Evolutionary conservation across 2,797 vertebrate species (phyloP).

Genomic region (Heteromormyrus szaboi): DNA sequence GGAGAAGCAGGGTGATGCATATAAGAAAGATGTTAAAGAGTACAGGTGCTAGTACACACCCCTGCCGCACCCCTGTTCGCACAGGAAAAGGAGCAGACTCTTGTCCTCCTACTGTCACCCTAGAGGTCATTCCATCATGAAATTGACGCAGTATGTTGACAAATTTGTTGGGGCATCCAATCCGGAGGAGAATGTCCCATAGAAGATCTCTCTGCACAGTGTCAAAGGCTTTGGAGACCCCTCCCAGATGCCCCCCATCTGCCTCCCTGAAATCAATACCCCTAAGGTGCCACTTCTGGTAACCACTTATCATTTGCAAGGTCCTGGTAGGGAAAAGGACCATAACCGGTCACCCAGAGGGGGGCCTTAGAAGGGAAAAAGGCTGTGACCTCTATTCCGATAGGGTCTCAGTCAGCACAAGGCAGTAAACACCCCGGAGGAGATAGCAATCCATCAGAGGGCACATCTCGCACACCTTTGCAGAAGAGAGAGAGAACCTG

Average conservation of each 20-base stretch:
- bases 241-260: too few species aligned
- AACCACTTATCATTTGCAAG: background rate
- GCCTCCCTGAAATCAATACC: background rate
- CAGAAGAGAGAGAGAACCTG: background rate
- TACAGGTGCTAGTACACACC: background rate
- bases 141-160: background rate
- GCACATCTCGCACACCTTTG: background rate
- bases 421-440: background rate
- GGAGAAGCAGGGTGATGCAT: too few species aligned
- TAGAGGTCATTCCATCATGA: background rate
- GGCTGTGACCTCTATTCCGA: background rate
- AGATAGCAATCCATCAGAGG: background rate
- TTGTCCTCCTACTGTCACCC: background rate
- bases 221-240: background rate
- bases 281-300: background rate
- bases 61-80: background rate
- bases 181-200: background rate
- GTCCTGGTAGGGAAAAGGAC: background rate
- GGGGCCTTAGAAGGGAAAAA: background rate
- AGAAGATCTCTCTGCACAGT: background rate
- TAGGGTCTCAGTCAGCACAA: background rate
- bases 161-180: background rate
- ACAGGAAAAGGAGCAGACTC: background rate
- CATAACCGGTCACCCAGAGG: background rate
- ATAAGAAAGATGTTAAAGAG: background rate